Percentiles rank a stretch among this genome's conserved stretches.
phyloP scores from a whole-genome alignment of 1,140 invertebrate genomes.

The Streblospio benedicti region DNA sequence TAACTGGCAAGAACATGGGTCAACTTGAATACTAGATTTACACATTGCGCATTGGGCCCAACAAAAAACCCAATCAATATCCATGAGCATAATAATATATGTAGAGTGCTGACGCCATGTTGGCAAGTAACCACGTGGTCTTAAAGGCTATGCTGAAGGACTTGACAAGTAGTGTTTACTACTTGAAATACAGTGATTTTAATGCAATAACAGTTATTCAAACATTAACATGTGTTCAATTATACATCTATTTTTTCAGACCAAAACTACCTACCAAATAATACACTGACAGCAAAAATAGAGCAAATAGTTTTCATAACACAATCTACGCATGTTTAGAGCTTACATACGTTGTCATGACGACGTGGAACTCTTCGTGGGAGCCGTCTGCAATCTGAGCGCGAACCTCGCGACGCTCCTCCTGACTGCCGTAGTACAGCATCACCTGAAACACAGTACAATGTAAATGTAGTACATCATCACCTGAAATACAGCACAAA shows the following conservation, averaged over 20 bases:
- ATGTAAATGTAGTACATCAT: conserved; percentile 60
- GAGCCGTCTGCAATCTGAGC: conserved; percentile 62
- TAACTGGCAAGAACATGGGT: too few species aligned
- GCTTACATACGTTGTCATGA: conserved; percentile 68
- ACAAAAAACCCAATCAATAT: too few species aligned
- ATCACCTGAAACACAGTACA: conserved; percentile 67
- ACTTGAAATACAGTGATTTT: too few species aligned
- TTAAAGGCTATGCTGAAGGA: too few species aligned
- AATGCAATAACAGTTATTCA: background rate
- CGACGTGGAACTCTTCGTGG: conserved; percentile 68
- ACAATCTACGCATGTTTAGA: background rate
- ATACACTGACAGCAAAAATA: background rate
- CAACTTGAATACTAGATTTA: conserved; percentile 3
- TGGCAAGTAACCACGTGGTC: too few species aligned
- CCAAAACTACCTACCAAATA: background rate
- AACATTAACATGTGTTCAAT: background rate
- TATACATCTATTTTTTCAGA: background rate
- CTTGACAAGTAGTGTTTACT: too few species aligned
- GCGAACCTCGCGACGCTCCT: conserved; percentile 69
- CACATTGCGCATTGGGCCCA: too few species aligned
- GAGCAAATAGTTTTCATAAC: background rate
- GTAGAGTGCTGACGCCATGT: too few species aligned
- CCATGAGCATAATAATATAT: too few species aligned
- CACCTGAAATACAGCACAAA: background rate
- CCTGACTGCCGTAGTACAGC: conserved; percentile 78